A percentile compares a stretch with the other conserved stretches of the same genome.
Evolutionary conservation across 1,140 invertebrate species (phyloP).

Genomic region (Apis dorsata): DNA sequence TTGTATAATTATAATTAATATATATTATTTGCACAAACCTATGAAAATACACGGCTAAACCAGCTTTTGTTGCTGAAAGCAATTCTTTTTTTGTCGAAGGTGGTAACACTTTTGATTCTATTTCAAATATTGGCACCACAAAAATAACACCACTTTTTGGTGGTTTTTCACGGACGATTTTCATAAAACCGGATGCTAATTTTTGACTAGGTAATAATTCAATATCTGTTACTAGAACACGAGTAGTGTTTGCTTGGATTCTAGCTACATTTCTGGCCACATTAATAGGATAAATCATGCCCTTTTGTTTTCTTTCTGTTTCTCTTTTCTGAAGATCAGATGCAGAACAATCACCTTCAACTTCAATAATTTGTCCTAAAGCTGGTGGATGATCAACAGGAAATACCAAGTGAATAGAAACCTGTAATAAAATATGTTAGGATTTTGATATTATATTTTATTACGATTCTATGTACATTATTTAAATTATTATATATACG

Average conservation of each 20-base stretch:
- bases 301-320: slow-evolving; percentile 80
- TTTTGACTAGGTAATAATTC: slow-evolving; percentile 86
- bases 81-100: slow-evolving; percentile 82
- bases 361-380: slow-evolving; percentile 43
- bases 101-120: slow-evolving; percentile 82
- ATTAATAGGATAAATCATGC: slow-evolving; percentile 87
- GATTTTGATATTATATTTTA: not conserved
- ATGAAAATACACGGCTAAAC: slow-evolving; percentile 83
- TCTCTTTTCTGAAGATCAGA: slow-evolving; percentile 70
- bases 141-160: slow-evolving; percentile 82
- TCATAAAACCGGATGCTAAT: slow-evolving; percentile 83
- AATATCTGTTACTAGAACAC: slow-evolving; percentile 88
- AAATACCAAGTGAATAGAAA: slow-evolving; percentile 86
- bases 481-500: not conserved
- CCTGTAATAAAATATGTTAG: slow-evolving; percentile 63
- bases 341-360: slow-evolving; percentile 68
- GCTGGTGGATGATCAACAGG: slow-evolving; percentile 76
- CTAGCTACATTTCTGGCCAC: slow-evolving; percentile 87
- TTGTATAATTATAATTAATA: not conserved
- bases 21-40: slow-evolving; percentile 58
- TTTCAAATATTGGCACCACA: slow-evolving; percentile 88
- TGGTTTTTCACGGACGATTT: slow-evolving; percentile 80
- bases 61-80: slow-evolving; percentile 68
- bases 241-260: slow-evolving; percentile 82
- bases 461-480: not conserved